A percentile compares a stretch with the other conserved stretches of the same genome.
phyloP scores from a whole-genome alignment of 2,888 invertebrate species.

The Tillus elongatus region DNA sequence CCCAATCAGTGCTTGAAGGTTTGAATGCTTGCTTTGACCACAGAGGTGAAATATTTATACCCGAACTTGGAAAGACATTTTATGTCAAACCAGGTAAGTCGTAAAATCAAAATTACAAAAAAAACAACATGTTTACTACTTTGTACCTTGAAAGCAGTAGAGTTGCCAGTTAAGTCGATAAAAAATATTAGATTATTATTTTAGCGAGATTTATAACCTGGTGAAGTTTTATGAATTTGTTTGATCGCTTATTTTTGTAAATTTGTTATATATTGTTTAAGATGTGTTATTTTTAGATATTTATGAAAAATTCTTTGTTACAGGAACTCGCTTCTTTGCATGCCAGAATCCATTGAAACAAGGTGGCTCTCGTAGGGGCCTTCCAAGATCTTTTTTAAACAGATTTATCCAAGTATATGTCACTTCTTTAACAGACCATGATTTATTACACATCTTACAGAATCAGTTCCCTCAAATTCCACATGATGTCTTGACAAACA shows the following conservation, averaged over 20 bases:
- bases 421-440: slow-evolving; percentile 53
- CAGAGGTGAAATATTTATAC: slow-evolving; percentile 89
- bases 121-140: background rate
- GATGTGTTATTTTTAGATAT: too few relatives aligned
- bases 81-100: slow-evolving; percentile 49
- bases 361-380: slow-evolving; percentile 90
- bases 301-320: slow-evolving; percentile 12
- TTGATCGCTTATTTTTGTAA: too few relatives aligned
- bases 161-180: too few relatives aligned
- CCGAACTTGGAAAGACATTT: slow-evolving; percentile 86
- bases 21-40: slow-evolving; percentile 98
- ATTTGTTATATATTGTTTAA: too few relatives aligned
- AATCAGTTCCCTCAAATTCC: slow-evolving; percentile 56
- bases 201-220: too few relatives aligned
- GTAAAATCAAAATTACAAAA: background rate
- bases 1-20: slow-evolving; percentile 96
- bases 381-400: slow-evolving; percentile 95
- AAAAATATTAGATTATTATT: too few relatives aligned
- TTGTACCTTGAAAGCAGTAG: too few relatives aligned
- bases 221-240: too few relatives aligned
- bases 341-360: slow-evolving; percentile 96
- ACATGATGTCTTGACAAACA: slow-evolving; percentile 51
- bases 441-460: slow-evolving; percentile 58
- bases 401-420: slow-evolving; percentile 87
- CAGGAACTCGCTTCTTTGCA: slow-evolving; percentile 81